Base-by-base conservation (phyloP, 2,113 vertebrate genomes). In the Antidorcas marsupialis region DNA sequence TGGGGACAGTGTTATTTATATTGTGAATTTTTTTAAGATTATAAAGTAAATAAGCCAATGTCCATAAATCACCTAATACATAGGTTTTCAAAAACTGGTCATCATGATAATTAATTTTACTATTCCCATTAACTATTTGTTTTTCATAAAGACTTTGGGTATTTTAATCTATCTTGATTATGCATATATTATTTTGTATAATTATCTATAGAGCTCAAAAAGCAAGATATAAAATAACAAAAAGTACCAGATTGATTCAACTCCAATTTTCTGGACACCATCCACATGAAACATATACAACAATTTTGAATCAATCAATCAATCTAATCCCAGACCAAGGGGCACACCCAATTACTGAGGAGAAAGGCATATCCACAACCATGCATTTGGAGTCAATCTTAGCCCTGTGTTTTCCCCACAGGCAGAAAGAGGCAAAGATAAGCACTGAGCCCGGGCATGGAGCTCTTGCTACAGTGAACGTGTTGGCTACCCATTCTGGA, bases 301-400 rank as follows among this genome's bases (percentile, higher is more conserved):
- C 33, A 36, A 82, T 87, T 71, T 89, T 43, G 89, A 97, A 78
- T 55, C 60, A 87, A 81, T 95, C 85, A 82, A 52, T 28, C 62
- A 91, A 94, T 93, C 91, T 91, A 96, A 92, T 21, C 64, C 88
- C 91, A 87, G 76, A 97, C 97, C 57, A 52, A 83, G 94, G 95
- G 71, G 97, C 94, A 83, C 2, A 53, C 17, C 86, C 55, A 62
- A 47, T 89, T 19, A 64, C 14, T 0, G 17, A 82, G 39, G 39
- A 21, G 27, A 89, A 5, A 59, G 30, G 62, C 64, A 62, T 0
- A 60, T 60, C 89, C 19, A 52, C 0, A 3, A 55, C 45, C 84
- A 81, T 39, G 85, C 74, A 7, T 47, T 74, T 13, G 5, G 60
- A 93, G 91, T 91, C 93, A 21, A 4, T 39, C 52, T 89, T 47